Evolutionary conservation across 2,113 vertebrate genomes (phyloP).

Genomic region (Myocastor coypus): DNA sequence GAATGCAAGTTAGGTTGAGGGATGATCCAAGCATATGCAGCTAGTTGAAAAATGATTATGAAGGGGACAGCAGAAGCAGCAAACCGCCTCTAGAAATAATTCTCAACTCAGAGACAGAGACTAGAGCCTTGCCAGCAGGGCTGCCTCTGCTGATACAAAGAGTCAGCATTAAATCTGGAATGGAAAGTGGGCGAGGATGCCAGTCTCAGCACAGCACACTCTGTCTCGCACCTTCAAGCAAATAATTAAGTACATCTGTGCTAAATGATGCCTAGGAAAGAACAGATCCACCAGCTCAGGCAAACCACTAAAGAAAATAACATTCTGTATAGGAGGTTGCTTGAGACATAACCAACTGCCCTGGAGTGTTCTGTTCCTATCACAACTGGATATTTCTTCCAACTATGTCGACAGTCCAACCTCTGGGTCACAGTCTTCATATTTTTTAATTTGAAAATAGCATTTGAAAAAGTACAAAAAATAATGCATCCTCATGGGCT

Average conservation of each 20-base stretch:
- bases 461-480: not conserved
- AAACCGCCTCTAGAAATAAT: constrained; percentile 45
- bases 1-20: constrained; percentile 43
- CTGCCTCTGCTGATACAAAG: not conserved
- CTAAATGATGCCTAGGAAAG: not conserved
- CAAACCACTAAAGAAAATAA: not conserved
- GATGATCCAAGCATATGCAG: constrained; percentile 54
- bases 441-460: constrained; percentile 20
- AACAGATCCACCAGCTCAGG: not conserved
- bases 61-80: not conserved
- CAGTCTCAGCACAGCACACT: accelerated
- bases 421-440: not conserved
- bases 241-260: not conserved
- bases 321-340: not conserved
- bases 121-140: not conserved
- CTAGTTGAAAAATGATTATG: not conserved
- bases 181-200: accelerated
- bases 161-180: accelerated
- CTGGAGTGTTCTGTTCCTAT: not conserved
- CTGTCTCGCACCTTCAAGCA: not conserved
- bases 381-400: not conserved
- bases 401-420: not conserved
- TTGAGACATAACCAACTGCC: not conserved
- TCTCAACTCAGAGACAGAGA: not conserved
- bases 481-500: not conserved